Base-by-base conservation (phyloP, 1,140 invertebrate species). In the Ditylenchus dipsaci region DNA sequence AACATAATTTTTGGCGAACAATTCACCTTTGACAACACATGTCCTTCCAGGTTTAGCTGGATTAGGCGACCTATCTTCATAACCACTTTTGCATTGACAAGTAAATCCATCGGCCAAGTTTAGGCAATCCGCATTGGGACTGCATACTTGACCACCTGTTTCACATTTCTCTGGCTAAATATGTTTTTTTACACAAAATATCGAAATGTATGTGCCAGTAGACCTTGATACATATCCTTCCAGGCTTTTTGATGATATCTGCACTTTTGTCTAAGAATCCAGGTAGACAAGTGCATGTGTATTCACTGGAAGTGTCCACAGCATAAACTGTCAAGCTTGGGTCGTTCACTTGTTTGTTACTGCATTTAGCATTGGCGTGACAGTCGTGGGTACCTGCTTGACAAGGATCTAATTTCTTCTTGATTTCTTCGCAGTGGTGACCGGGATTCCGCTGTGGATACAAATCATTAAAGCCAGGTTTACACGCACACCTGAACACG, bases 11-110 rank as follows among this genome's bases (percentile, higher is more conserved):
- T 19, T 53, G 15, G 15, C 3, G 3, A 53, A 53, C 3, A 53
- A 53, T 7, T 53, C 49, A 53, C 49, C 49, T 53, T 53, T 26
- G 3, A 26, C n/a, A 21, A 53, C 49, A 17, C 49, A 53, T 7
- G 49, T 53, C 15, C 49, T 53, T 19, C 49, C 49, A 26, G 49
- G 49, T 53, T 53, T 53, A 26, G 3, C 49, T 53, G 15, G 3
- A 68, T 78, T 64, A 11, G 81, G 75, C 0, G 80, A 83, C 59
- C 78, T 74, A 42, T 84, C 83, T 19, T 76, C 30, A 71, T 63
- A 71, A 1, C 81, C 83, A 43, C 70, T 62, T n/a, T 77, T 73
- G 71, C 84, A 85, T 23, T 76, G 63, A 67, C 84, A 85, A 1
- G 77, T 74, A 70, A 71, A 84, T 19, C 73, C 59, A 23, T 83